Conservation (phyloP, 2,888 invertebrate species). For the Dastarcus helophoroides region DNA sequence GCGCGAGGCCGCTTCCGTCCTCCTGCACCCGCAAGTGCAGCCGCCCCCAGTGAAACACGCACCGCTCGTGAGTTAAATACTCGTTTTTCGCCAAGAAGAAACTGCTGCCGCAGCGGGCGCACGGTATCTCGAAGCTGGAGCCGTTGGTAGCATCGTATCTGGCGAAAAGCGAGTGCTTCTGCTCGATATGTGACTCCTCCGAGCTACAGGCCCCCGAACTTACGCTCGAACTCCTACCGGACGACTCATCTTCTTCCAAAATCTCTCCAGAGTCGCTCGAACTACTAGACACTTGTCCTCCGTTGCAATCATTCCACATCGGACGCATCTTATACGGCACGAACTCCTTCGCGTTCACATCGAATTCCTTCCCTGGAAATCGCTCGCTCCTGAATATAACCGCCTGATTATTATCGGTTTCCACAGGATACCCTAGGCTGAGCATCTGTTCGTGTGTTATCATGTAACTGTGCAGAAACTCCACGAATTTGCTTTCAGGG, state of each 20-base stretch:
- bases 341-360: conserved; percentile 58
- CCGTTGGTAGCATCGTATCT: not conserved
- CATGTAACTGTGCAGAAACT: conserved; percentile 49
- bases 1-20: not conserved
- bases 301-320: too few relatives aligned
- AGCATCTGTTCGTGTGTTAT: conserved; percentile 51
- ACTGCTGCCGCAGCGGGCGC: conserved; percentile 59
- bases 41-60: conserved; percentile 85
- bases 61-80: conserved; percentile 62
- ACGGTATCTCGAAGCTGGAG: conserved; percentile 28
- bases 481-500: conserved; percentile 43
- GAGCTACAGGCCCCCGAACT: not conserved
- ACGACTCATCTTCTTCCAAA: conserved; percentile 8
- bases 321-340: conserved; percentile 45
- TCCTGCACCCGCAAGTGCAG: conserved; percentile 33
- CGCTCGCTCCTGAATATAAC: conserved; percentile 2
- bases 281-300: conserved; percentile 35
- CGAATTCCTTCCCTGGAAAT: conserved; percentile 31
- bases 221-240: not conserved
- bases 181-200: not conserved
- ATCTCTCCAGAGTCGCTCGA: conserved; percentile 34
- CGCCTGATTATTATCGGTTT: conserved; percentile 21
- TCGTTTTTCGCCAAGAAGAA: conserved; percentile 63
- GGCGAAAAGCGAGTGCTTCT: not conserved
- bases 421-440: conserved; percentile 61